Conservation (phyloP, 2,113 vertebrate species). For the rat (Rattus norvegicus) region DNA sequence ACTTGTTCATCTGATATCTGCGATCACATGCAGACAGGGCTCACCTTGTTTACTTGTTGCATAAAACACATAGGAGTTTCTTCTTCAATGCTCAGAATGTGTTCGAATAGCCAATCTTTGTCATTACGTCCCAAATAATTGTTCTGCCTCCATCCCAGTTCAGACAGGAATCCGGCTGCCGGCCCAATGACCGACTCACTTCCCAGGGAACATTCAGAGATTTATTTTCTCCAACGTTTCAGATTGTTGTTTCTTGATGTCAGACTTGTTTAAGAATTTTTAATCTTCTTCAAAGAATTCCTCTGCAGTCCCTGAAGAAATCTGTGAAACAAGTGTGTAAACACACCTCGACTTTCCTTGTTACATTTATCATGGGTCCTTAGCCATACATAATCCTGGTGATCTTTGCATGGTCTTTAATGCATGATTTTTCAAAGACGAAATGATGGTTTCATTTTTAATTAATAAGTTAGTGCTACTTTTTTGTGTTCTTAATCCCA, state of each 20-base stretch:
- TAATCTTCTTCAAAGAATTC: background rate
- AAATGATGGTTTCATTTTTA: background rate
- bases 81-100: background rate
- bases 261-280: background rate
- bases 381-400: background rate
- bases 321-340: background rate
- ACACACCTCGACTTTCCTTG: background rate
- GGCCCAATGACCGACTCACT: background rate
- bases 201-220: background rate
- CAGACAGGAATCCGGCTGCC: background rate
- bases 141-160: no score
- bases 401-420: background rate
- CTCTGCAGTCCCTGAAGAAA: slow-evolving; percentile 1
- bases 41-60: background rate
- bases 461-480: background rate
- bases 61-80: background rate
- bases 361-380: background rate
- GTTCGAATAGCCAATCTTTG: background rate
- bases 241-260: background rate
- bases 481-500: background rate
- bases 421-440: background rate
- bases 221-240: background rate
- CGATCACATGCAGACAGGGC: background rate
- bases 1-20: background rate
- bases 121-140: background rate